Percentiles rank a stretch among this genome's conserved stretches.
phyloP scores from a whole-genome alignment of 2,797 vertebrate species.

The Pristis pectinata region DNA sequence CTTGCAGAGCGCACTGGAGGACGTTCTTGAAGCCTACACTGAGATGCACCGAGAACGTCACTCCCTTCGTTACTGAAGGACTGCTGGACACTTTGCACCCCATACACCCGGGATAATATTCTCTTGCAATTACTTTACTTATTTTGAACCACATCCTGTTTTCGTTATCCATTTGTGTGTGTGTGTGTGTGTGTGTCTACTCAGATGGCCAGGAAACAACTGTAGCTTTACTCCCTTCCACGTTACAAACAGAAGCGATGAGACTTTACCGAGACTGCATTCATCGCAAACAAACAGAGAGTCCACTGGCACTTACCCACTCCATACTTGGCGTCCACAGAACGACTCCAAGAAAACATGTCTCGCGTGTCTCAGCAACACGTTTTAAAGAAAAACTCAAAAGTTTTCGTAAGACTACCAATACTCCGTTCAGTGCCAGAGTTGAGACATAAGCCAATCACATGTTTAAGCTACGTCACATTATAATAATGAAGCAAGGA shows the following conservation, averaged over 20 bases:
- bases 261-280: not conserved
- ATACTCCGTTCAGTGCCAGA: not conserved
- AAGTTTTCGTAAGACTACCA: not conserved
- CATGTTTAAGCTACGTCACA: not conserved
- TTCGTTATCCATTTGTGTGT: not conserved
- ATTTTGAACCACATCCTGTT: slow-evolving; percentile 24
- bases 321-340: slow-evolving; percentile 17
- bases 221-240: not conserved
- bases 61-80: not conserved
- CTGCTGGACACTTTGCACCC: not conserved
- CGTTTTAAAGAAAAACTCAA: not conserved
- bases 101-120: not conserved
- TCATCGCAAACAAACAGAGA: not conserved
- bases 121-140: not conserved
- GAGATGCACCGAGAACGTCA: not conserved
- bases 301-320: not conserved
- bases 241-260: not conserved
- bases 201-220: not conserved
- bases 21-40: not conserved
- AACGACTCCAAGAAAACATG: not conserved
- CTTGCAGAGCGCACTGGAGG: not conserved
- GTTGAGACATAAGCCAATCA: not conserved
- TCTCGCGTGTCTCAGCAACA: not conserved
- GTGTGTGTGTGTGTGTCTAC: not conserved
- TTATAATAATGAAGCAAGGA: not conserved